Evolutionary conservation across 2,797 vertebrate genomes (phyloP).

Genomic region (Carduelis carduelis): DNA sequence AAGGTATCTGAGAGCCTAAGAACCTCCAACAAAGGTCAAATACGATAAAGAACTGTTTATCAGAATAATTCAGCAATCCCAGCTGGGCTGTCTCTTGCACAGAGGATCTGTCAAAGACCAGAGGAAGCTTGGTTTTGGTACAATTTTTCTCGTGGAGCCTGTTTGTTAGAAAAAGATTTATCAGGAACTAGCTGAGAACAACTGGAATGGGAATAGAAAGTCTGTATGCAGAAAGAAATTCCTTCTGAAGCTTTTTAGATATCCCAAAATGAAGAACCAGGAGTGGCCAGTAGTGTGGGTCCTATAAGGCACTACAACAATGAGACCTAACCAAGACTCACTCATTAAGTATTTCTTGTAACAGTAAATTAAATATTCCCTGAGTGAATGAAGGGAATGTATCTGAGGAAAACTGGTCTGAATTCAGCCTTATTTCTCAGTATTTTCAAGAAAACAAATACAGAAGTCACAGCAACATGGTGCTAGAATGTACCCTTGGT

Average conservation of each 20-base stretch:
- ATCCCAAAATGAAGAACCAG: neutral
- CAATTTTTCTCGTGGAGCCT: neutral
- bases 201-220: neutral
- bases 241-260: neutral
- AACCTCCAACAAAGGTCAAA: neutral
- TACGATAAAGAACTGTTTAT: neutral
- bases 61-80: neutral
- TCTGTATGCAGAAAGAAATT: neutral
- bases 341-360: neutral
- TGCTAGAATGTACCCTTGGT: neutral
- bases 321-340: neutral
- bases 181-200: neutral
- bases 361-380: neutral
- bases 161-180: neutral
- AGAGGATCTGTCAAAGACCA: neutral
- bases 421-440: neutral
- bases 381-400: neutral
- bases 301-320: neutral
- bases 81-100: neutral
- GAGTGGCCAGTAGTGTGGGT: neutral
- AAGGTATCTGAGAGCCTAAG: neutral
- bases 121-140: neutral
- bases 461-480: neutral
- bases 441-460: neutral
- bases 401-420: neutral